Evolutionary conservation across 2,113 vertebrate species (phyloP), one percentile per base, ranked within the genome.

Genomic region (Motacilla tschutschensis): DNA sequence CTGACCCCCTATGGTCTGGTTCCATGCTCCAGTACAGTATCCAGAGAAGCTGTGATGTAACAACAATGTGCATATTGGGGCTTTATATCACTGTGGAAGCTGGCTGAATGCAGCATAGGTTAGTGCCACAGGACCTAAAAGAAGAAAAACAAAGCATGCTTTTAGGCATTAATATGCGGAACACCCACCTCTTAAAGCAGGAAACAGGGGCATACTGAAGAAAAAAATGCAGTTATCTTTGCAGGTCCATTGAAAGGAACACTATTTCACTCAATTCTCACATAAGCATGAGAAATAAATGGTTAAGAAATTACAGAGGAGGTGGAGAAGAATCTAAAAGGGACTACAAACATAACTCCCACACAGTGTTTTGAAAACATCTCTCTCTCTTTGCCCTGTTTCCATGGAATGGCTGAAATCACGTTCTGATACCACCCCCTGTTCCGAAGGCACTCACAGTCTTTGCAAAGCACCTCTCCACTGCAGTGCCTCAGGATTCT

Each of bases 401-500:
- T 94, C 79, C 91, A 73, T 1, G 1, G 80, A 90, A 83, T 17
- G 73, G 87, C 79, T 92, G 94, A 85, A 82, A 85, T 86, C 76
- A 75, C 10, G 5, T 59, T 84, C 92, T 87, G 40, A 31, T 79
- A 93, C 95, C 83, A 79, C 53, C 83, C 94, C 94, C 81, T 75
- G 36, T 38, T 93, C 79, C 41, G 8, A 81, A 91, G 94, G 74
- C 94, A 88, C 91, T 87, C 50, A 89, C 75, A 94, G 88, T 53
- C 85, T 92, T 95, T 5, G 77, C 78, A 94, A 94, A 95, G 91
- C 93, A 88, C 82, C 84, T 87, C 71, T 93, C 93, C 94, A 80
- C 96, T 90, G 96, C 97, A 95, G 92, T 58, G 95, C 93, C 94
- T 95, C 63, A 77, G 96, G 95, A 96, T 93, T 95, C 96, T 96